Conservation (phyloP, 2,888 invertebrate species). For the Cyclophora albipunctata region DNA sequence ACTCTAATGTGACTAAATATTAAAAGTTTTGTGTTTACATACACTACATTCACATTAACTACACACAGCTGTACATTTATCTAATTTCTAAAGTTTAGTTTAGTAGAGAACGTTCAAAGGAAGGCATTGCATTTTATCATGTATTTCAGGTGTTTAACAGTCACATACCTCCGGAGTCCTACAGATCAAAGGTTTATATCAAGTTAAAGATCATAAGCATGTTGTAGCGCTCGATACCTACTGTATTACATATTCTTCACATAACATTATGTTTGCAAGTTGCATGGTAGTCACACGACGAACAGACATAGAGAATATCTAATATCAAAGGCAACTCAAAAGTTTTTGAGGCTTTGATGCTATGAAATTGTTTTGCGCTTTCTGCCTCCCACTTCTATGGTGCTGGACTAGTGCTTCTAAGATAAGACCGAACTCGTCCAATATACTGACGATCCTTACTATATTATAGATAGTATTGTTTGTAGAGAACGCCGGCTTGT, state of each 20-base stretch:
- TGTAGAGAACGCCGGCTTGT: no score
- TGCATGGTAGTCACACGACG: slow-evolving; percentile 45
- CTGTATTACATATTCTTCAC: slow-evolving; percentile 19
- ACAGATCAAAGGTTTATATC: slow-evolving; percentile 92
- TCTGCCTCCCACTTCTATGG: slow-evolving; percentile 35
- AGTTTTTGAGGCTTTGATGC: slow-evolving; percentile 10
- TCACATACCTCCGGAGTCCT: slow-evolving; percentile 94
- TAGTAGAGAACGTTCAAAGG: no score
- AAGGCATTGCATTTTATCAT: slow-evolving; percentile 49
- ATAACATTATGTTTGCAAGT: slow-evolving; percentile 34
- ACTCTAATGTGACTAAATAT: no score
- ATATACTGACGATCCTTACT: no score
- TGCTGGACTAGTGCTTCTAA: slow-evolving; percentile 43
- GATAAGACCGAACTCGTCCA: not conserved
- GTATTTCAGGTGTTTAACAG: slow-evolving; percentile 94
- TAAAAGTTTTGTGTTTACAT: no score
- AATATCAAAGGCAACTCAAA: no score
- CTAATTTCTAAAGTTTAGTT: no score
- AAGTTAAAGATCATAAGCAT: slow-evolving; percentile 70
- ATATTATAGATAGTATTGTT: no score
- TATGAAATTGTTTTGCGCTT: slow-evolving; percentile 31
- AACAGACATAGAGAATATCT: no score
- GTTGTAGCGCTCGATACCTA: slow-evolving; percentile 52
- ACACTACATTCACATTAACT: no score
- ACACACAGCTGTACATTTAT: no score